Base-by-base conservation (phyloP, 2,888 invertebrate genomes). In the Hyles lineata region DNA sequence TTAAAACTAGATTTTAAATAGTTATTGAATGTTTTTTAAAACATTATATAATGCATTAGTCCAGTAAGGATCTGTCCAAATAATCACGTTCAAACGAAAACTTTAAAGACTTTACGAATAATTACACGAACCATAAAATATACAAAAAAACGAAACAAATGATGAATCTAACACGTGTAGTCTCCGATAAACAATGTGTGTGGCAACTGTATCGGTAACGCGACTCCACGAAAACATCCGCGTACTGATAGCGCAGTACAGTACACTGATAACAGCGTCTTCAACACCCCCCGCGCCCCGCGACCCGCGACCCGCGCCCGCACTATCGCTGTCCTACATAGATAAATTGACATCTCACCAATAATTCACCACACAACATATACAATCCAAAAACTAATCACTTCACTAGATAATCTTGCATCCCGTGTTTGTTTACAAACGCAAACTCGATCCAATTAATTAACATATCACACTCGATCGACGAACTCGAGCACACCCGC, bases 381-480 rank as follows among this genome's bases (percentile, higher is more conserved):
- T 25, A 11, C 11, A 50, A 23, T 23, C 50, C 67, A 67, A 17
- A 17, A 17, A 11, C 50, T 50, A 67, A 67, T 23, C 67, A 67
- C 67, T 71, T 60, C 70, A 71, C 70, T 35, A n/a, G 23, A 58
- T 11, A 8, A 32, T 21, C 9, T 43, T 59, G 21, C 59, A 59
- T 32, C 17, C 67, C 50, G 60, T 71, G 60, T 71, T 71, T 71
- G 59, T 59, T 60, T 71, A 71, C 59, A 71, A 67, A 70, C 70
- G 70, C 58, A 29, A 71, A 71, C 70, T 35, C 70, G 32, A 23
- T 59, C 25, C 7, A 61, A 25, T 29, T 70, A 21, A 55, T 52
- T 35, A 43, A 43, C 25, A n/a, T n/a, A 35, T 35, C 25, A 70
- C 58, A 60, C 67, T 17, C 60, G 43, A 70, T 25, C 69, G 35